Percentiles rank a stretch among this genome's conserved stretches.
Conservation (phyloP, 1,140 invertebrate genomes). For the Branchinecta lindahli region DNA sequence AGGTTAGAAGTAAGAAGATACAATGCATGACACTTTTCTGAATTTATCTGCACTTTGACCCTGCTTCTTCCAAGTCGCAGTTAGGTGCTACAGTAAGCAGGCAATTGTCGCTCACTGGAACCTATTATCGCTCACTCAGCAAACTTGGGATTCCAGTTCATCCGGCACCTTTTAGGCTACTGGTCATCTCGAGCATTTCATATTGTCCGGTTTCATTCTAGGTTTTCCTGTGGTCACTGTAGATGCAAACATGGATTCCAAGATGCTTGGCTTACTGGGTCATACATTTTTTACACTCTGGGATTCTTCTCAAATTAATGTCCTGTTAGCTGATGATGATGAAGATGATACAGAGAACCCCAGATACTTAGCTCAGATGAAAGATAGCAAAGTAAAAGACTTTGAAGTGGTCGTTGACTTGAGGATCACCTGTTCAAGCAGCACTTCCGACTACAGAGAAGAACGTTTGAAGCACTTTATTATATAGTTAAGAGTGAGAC, state of each 20-base stretch:
- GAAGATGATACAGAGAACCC: not conserved
- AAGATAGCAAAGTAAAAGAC: constrained; percentile 1
- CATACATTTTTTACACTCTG: not conserved
- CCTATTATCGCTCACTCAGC: too few species aligned
- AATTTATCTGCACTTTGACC: too few species aligned
- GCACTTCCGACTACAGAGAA: constrained; percentile 6
- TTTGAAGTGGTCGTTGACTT: constrained; percentile 4
- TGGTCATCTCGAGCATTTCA: too few species aligned
- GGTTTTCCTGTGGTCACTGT: not conserved
- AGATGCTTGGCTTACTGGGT: not conserved
- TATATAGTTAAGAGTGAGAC: not conserved
- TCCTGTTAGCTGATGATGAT: constrained; percentile 1
- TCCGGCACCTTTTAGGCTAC: too few species aligned
- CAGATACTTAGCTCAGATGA: not conserved
- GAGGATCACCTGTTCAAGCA: not conserved
- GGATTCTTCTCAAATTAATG: not conserved
- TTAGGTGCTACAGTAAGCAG: too few species aligned
- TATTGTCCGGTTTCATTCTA: not conserved
- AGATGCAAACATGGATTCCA: not conserved
- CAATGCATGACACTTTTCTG: too few species aligned
- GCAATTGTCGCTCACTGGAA: too few species aligned
- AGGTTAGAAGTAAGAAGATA: too few species aligned
- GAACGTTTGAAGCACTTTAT: not conserved
- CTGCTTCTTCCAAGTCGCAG: too few species aligned
- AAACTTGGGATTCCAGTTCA: too few species aligned